Percentiles rank a stretch among this genome's conserved stretches.
phyloP scores from a whole-genome alignment of 2,113 vertebrate genomes.

The Synodontis membranacea region DNA sequence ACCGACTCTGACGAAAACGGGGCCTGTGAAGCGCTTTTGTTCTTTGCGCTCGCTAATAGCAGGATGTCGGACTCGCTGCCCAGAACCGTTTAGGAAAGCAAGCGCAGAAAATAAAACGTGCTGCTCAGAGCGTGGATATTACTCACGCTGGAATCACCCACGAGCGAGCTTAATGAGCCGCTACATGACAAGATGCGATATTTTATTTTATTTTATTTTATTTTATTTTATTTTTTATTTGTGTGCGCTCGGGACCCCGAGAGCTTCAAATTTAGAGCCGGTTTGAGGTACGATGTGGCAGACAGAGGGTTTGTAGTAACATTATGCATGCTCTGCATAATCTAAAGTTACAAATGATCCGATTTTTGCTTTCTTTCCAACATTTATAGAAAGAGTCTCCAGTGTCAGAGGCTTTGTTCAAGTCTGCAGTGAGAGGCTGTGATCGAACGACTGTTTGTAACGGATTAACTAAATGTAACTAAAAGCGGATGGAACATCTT shows the following conservation, averaged over 20 bases:
- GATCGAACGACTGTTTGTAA: not conserved
- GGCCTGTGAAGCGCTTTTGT: conserved; percentile 17
- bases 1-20: not conserved
- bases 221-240: not conserved
- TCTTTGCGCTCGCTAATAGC: not conserved
- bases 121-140: not conserved
- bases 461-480: not conserved
- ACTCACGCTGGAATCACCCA: not conserved
- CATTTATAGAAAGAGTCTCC: not conserved
- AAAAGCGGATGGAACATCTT: not conserved
- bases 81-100: conserved; percentile 6
- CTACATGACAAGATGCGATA: not conserved
- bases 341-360: too few species aligned
- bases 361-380: too few species aligned
- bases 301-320: conserved; percentile 1
- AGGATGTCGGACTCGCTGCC: conserved; percentile 26
- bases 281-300: not conserved
- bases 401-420: not conserved
- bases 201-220: not conserved
- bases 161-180: not conserved
- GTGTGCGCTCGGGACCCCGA: not conserved
- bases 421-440: not conserved
- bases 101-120: not conserved
- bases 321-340: not conserved
- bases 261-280: not conserved